Conservation (phyloP, 2,888 invertebrate genomes). For the Dascillus cervinus region DNA sequence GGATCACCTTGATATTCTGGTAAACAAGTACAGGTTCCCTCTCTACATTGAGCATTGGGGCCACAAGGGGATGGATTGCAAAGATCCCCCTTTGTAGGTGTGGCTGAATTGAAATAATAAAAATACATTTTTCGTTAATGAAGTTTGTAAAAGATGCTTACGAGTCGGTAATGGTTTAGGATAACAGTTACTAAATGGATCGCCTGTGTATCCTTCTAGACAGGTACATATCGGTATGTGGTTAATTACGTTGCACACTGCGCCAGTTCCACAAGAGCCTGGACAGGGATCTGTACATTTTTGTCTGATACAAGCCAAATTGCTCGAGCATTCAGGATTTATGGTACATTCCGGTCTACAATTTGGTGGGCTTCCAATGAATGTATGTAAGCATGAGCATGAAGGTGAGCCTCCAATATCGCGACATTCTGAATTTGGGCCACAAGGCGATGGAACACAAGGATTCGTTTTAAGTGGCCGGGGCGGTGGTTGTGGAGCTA, state of each 20-base stretch:
- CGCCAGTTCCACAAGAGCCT: constrained; percentile 64
- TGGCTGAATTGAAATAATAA: too few relatives aligned
- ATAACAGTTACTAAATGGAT: constrained; percentile 64
- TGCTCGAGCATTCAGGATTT: constrained; percentile 62
- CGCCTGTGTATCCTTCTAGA: constrained; percentile 59
- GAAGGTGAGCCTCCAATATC: constrained; percentile 46
- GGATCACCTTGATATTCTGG: constrained; percentile 72
- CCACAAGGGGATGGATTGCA: constrained; percentile 59
- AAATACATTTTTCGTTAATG: too few relatives aligned
- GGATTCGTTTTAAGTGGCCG: constrained; percentile 37
- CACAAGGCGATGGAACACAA: constrained; percentile 65
- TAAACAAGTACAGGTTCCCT: constrained; percentile 64
- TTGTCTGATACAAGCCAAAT: constrained; percentile 62
- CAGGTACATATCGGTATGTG: constrained; percentile 73
- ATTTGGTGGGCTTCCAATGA: constrained; percentile 64
- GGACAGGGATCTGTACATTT: constrained; percentile 70
- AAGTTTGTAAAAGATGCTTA: constrained; percentile 5
- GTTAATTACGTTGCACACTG: constrained; percentile 63
- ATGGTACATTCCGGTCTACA: constrained; percentile 70
- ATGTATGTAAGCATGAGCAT: constrained; percentile 59
- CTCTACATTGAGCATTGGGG: constrained; percentile 62
- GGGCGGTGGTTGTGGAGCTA: constrained; percentile 22
- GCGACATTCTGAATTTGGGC: constrained; percentile 53
- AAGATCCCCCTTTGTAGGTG: constrained; percentile 43
- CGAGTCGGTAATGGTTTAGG: constrained; percentile 44